Evolutionary conservation across 2,113 vertebrate genomes (phyloP).

Genomic region (Chelonoidis abingdonii): DNA sequence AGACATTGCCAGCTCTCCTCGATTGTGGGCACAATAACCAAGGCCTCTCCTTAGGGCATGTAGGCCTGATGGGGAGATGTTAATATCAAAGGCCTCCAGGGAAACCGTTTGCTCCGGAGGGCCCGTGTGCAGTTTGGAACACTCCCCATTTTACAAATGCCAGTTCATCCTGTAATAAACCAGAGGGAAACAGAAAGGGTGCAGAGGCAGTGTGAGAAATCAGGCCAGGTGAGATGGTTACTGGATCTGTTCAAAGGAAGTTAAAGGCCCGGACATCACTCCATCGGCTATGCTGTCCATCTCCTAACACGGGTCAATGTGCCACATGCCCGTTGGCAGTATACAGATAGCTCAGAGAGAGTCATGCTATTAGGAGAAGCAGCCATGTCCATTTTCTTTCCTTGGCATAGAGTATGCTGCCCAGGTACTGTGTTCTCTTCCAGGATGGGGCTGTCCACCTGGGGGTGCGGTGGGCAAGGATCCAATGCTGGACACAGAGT

Average conservation of each 20-base stretch:
- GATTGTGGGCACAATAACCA: too few species aligned
- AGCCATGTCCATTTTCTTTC: not conserved
- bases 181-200: not conserved
- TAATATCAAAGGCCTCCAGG: not conserved
- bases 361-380: not conserved
- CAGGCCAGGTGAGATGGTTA: not conserved
- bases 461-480: not conserved
- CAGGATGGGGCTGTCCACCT: too few species aligned
- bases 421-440: too few species aligned
- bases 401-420: not conserved
- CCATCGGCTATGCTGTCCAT: not conserved
- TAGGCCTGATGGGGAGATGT: not conserved
- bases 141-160: not conserved
- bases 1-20: not conserved
- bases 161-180: not conserved
- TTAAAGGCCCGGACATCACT: not conserved
- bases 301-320: not conserved
- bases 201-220: not conserved
- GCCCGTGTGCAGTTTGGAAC: not conserved
- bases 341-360: not conserved
- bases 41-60: too few species aligned
- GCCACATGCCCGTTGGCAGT: not conserved
- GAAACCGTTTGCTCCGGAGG: not conserved
- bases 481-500: not conserved
- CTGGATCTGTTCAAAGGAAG: not conserved